Evolutionary conservation across 2,888 invertebrate genomes (phyloP), one percentile per base, ranked within the genome.

Genomic region (Herminia tarsipennalis): DNA sequence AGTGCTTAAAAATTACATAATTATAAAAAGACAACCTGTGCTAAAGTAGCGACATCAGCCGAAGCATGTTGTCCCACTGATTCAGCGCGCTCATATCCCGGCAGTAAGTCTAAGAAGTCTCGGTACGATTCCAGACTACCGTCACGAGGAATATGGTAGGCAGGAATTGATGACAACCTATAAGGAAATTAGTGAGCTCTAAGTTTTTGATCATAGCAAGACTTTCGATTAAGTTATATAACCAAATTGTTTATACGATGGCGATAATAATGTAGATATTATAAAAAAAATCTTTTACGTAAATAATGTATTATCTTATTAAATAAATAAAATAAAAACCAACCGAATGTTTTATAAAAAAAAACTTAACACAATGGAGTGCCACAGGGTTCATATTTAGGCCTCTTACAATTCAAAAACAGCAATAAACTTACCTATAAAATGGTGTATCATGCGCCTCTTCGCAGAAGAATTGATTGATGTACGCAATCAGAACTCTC

Each of bases 1-100:
- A n/a, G n/a, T n/a, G n/a, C n/a, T n/a, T n/a, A n/a, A n/a, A n/a
- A n/a, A n/a, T n/a, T n/a, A n/a, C n/a, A n/a, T n/a, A n/a, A 16
- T 6, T 1, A 27, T n/a, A 10, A 12, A 28, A n/a, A 17, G 2
- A 9, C n/a, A 9, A 97, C 97, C 72, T 94, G 95, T 27, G 97
- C 97, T 29, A 96, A 93, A 0, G 96, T 96, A 2, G 96, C 94
- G 56, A 98, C 97, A 77, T 98, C 98, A 0, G 97, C 97, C 66
- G 98, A 97, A 1, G 96, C 94, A 83, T 98, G 97, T 75, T 98
- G 97, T 0, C 98, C 98, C 67, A 98, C 96, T 0, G 95, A 96
- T 88, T 97, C 97, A 0, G 98, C 97, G 58, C 95, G 94, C 80
- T 98, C 98, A 40, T 94, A 87, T 34, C 87, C 93, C 1, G 98